Percentiles rank a stretch among this genome's conserved stretches.
phyloP scores from a whole-genome alignment of 2,113 vertebrate species.

The Tylochromis polylepis region DNA sequence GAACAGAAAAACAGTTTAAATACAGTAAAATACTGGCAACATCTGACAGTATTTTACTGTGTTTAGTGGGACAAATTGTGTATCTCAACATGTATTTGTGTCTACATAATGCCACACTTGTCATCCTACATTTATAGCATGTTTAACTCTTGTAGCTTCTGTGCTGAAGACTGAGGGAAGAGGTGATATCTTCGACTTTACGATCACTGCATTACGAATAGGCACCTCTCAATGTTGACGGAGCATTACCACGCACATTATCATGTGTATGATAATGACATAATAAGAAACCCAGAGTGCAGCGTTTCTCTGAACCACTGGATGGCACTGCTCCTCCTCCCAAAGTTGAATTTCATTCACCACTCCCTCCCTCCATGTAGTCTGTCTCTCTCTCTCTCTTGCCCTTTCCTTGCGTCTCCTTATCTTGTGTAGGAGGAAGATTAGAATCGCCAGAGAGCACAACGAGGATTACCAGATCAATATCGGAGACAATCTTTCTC shows the following conservation, averaged over 20 bases:
- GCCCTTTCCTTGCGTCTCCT: constrained; percentile 24
- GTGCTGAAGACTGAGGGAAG: background rate
- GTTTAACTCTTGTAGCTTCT: background rate
- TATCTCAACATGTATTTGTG: background rate
- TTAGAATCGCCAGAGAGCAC: constrained; percentile 53
- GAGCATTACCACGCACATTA: background rate
- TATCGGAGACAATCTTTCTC: constrained; percentile 49
- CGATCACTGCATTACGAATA: background rate
- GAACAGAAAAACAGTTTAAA: background rate
- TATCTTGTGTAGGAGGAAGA: constrained; percentile 47
- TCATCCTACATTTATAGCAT: background rate
- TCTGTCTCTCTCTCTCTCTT: background rate
- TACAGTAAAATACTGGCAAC: background rate
- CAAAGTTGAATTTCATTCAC: background rate
- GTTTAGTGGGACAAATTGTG: background rate
- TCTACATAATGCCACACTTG: background rate
- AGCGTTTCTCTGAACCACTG: constrained; percentile 22
- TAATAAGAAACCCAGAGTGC: background rate
- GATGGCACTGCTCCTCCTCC: constrained; percentile 52
- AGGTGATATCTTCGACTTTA: background rate
- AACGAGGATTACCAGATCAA: constrained; percentile 60
- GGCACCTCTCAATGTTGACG: background rate
- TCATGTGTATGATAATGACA: background rate
- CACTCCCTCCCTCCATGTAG: background rate
- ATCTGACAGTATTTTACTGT: background rate